These are phyloP conservation scores for Drosophila mojavensis DNA, from an alignment of 1,140 invertebrate genomes.

Conservation along the genomic window DNA sequence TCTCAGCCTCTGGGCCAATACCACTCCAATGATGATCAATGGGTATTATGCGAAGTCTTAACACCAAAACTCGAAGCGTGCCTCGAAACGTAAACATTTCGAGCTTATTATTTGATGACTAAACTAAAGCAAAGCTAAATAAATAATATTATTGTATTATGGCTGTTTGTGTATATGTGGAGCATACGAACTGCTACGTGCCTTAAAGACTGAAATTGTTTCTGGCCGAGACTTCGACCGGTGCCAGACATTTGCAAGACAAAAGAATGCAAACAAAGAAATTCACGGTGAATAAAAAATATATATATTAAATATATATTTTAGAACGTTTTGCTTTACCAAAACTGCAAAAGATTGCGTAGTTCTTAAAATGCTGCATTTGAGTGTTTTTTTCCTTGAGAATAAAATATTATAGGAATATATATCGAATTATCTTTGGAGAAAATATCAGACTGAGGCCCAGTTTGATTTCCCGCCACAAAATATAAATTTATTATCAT, in stretches of 20 bases:
- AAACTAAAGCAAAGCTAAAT: slow-evolving; percentile 11
- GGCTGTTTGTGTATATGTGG: too few species aligned
- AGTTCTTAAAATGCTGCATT: too few species aligned
- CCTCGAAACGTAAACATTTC: slow-evolving; percentile 25
- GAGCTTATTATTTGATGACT: slow-evolving; percentile 30
- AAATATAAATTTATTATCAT: too few species aligned
- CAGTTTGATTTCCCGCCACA: too few species aligned
- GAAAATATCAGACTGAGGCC: too few species aligned
- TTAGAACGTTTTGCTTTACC: too few species aligned
- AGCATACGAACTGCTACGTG: slow-evolving; percentile 27
- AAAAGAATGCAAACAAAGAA: neutral
- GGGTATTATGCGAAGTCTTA: slow-evolving; percentile 7
- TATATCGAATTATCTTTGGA: too few species aligned
- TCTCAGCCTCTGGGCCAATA: slow-evolving; percentile 23
- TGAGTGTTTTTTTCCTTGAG: too few species aligned
- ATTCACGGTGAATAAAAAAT: too few species aligned
- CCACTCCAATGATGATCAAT: slow-evolving; percentile 27
- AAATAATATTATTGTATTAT: slow-evolving; percentile 28
- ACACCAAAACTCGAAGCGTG: slow-evolving; percentile 43
- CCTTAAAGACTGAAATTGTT: slow-evolving; percentile 10
- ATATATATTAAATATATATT: too few species aligned
- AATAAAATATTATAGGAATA: too few species aligned
- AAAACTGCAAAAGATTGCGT: too few species aligned
- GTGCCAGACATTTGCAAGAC: neutral
- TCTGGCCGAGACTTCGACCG: slow-evolving; percentile 5